Base-by-base conservation (phyloP, 1,140 invertebrate genomes). In the Neomicropteryx cornuta region DNA sequence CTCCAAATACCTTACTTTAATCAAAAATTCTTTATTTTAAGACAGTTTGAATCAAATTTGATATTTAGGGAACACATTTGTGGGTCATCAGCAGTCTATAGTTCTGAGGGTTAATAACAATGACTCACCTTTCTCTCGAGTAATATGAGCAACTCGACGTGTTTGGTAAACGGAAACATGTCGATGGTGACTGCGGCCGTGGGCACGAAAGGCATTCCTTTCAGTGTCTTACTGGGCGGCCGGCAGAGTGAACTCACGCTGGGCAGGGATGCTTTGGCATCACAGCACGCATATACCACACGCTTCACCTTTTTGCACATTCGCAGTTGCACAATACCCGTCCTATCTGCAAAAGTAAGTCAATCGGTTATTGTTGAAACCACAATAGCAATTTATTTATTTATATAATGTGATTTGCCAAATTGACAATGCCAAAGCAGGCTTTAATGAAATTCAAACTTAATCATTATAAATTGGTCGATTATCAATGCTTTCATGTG, bases 111-210 rank as follows among this genome's bases (percentile, higher is more conserved):
- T n/a, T n/a, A n/a, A n/a, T n/a, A n/a, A n/a, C n/a, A n/a, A n/a
- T n/a, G n/a, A 24, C 19, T 17, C 5, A 38, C 27, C 52, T 41
- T 48, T 42, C 83, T 67, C 62, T 94, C 80, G 54, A 97, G 85
- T 19, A 87, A 69, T 18, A 97, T 57, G 36, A 93, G 69, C 11
- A 96, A 62, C 68, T 97, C 93, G 41, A 81, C 89, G 57, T 96
- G 90, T 14, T 75, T 76, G 1, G 93, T 96, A 43, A 88, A 75
- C 0, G 94, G 94, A 67, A 97, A 98, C 77, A 97, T 78, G 55
- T 98, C 94, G 2, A 98, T 83, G 4, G 87, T 82, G 10, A 91
- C 68, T 1, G 89, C 88, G 48, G 76, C 72, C 1, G 80, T 70
- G 0, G 87, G 84, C 20, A 82, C 67, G 56, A 95, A 90, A 2